Evolutionary conservation across 1,140 invertebrate genomes (phyloP).

Genomic region (Papilio polytes): DNA sequence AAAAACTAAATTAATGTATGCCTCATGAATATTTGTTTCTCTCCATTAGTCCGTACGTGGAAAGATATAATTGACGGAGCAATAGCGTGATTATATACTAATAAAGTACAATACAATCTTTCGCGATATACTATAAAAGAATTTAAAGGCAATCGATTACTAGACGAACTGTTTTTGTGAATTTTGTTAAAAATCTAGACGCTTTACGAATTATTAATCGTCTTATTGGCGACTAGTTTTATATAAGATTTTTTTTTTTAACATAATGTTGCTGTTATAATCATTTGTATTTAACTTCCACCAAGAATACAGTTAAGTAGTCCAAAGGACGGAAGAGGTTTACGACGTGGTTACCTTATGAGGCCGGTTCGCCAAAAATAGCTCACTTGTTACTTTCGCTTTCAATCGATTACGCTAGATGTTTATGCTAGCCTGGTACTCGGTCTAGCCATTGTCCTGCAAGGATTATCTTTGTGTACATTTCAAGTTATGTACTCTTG

Average conservation of each 20-base stretch:
- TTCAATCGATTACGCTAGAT: neutral
- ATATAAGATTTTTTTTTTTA: neutral
- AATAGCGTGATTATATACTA: neutral
- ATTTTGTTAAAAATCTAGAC: neutral
- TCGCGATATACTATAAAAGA: neutral
- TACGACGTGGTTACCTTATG: conserved; percentile 1
- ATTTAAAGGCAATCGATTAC: neutral
- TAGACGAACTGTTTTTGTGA: neutral
- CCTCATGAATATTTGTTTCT: conserved; percentile 24
- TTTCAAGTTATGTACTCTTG: neutral
- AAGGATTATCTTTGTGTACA: neutral
- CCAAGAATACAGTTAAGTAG: conserved; percentile 14
- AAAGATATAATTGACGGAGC: neutral
- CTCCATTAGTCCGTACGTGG: neutral
- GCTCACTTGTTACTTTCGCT: conserved; percentile 10
- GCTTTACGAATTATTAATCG: neutral
- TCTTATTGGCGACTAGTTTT: neutral
- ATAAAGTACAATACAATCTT: neutral
- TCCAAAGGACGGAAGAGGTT: conserved; percentile 19
- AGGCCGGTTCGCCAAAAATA: conserved; percentile 9
- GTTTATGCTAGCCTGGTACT: conserved; percentile 3
- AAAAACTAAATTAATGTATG: conserved; percentile 11
- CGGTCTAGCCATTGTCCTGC: neutral
- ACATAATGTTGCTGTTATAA: neutral
- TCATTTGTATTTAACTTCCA: neutral